A percentile compares a stretch with the other conserved stretches of the same genome.
Evolutionary conservation across 2,888 invertebrate species (phyloP).

Genomic region (Nomada hirtipes): DNA sequence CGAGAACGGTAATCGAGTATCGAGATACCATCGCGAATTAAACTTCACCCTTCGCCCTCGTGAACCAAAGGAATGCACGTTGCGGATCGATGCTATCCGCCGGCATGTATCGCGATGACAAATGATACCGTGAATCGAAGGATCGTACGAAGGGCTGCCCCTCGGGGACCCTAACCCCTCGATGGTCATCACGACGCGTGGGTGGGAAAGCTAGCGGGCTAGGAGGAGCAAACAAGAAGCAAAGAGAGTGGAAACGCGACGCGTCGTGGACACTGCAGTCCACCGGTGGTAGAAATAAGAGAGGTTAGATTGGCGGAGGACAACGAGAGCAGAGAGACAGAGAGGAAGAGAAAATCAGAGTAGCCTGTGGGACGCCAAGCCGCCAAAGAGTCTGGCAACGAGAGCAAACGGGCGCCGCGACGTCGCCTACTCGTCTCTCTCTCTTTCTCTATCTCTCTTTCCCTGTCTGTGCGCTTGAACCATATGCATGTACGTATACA

Average conservation of each 20-base stretch:
- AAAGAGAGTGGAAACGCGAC: conserved; percentile 35
- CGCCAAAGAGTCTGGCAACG: conserved; percentile 83
- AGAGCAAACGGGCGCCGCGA: conserved; percentile 77
- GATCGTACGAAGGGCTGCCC: background rate
- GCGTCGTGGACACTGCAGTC: conserved; percentile 36
- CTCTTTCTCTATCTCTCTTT: background rate
- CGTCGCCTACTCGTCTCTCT: conserved; percentile 62
- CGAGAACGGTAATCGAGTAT: conserved; percentile 9
- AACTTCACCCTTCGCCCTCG: background rate
- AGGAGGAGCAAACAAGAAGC: background rate
- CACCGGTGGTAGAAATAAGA: conserved; percentile 31
- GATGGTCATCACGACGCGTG: background rate
- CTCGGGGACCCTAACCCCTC: background rate
- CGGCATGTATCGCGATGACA: background rate
- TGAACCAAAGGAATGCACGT: background rate
- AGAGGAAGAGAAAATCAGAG: conserved; percentile 44
- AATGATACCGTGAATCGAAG: conserved; percentile 14
- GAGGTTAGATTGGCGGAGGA: conserved; percentile 3
- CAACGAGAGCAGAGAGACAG: background rate
- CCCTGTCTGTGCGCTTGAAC: background rate
- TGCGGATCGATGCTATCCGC: background rate
- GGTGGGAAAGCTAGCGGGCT: conserved; percentile 2
- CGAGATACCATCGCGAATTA: conserved; percentile 6
- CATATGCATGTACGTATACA: background rate
- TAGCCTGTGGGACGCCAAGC: conserved; percentile 81